Evolutionary conservation across 2,888 invertebrate genomes (phyloP).

Genomic region (Apoda limacodes): DNA sequence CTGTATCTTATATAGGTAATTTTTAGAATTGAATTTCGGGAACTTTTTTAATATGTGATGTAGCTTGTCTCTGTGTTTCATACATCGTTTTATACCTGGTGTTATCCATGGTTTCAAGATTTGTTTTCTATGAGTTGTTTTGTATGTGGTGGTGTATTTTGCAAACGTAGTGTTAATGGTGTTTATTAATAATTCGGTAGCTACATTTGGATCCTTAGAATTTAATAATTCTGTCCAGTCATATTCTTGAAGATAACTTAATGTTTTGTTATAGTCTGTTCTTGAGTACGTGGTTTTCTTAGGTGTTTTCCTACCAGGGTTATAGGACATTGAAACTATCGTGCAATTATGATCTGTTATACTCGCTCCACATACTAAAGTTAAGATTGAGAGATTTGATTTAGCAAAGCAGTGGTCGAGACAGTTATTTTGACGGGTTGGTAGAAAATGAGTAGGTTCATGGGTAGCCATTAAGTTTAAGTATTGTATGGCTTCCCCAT

Average conservation of each 20-base stretch:
- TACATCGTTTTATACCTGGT: conserved; percentile 2
- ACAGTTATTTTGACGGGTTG: conserved; percentile 4
- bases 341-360: conserved; percentile 4
- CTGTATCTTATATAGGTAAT: conserved; percentile 1
- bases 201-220: conserved; percentile 1
- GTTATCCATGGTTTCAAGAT: conserved; percentile 2
- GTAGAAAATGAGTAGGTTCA: conserved; percentile 5
- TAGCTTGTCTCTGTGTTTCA: conserved; percentile 1
- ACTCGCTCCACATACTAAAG: conserved; percentile 1
- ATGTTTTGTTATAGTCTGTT: no score
- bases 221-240: no score
- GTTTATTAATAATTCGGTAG: background rate
- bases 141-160: background rate
- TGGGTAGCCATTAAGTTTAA: conserved; percentile 4
- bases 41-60: background rate
- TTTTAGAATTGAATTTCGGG: background rate
- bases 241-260: no score
- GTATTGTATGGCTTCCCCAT: no score
- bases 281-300: no score
- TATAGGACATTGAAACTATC: no score
- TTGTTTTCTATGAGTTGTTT: conserved; percentile 3
- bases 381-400: background rate
- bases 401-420: conserved; percentile 5
- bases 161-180: conserved; percentile 1
- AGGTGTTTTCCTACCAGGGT: no score